A percentile compares a stretch with the other conserved stretches of the same genome.
These are phyloP conservation scores for Mirza zaza DNA, from an alignment of 2,113 vertebrate genomes.

Conservation along the genomic window DNA sequence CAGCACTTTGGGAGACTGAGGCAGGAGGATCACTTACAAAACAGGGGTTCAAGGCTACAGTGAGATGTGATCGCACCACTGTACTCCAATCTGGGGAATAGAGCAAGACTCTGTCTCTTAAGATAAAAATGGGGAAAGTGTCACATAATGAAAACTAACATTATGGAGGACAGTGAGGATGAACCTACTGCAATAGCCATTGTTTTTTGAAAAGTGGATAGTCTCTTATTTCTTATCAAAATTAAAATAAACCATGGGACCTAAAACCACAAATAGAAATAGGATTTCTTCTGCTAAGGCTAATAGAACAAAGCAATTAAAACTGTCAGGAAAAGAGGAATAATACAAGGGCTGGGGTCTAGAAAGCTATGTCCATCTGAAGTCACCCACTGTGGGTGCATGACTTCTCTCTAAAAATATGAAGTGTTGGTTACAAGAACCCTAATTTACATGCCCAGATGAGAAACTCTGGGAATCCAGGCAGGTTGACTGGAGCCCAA, in stretches of 20 bases:
- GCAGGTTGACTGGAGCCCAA: not conserved
- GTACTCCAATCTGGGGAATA: too few species aligned
- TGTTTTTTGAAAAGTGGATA: not conserved
- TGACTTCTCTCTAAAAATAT: constrained; percentile 4
- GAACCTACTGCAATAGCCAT: not conserved
- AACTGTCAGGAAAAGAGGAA: not conserved
- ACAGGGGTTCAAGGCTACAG: too few species aligned
- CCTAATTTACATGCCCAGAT: not conserved
- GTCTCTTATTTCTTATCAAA: not conserved
- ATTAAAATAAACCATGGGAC: not conserved
- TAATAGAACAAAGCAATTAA: not conserved
- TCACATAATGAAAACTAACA: not conserved
- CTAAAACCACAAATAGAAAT: not conserved
- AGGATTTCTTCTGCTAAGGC: not conserved
- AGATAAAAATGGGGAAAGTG: not conserved
- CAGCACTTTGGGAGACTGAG: too few species aligned
- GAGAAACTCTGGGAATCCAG: not conserved
- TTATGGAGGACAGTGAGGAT: not conserved
- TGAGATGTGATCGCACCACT: too few species aligned
- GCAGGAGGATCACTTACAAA: too few species aligned
- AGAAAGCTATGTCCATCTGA: not conserved
- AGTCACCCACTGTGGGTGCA: not conserved
- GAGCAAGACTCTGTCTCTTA: too few species aligned
- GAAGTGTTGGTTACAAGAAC: not conserved
- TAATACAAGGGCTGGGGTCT: not conserved